Evolutionary conservation across 2,888 invertebrate genomes (phyloP), one percentile per base, ranked within the genome.

Genomic region (Onthophagus sagittarius): DNA sequence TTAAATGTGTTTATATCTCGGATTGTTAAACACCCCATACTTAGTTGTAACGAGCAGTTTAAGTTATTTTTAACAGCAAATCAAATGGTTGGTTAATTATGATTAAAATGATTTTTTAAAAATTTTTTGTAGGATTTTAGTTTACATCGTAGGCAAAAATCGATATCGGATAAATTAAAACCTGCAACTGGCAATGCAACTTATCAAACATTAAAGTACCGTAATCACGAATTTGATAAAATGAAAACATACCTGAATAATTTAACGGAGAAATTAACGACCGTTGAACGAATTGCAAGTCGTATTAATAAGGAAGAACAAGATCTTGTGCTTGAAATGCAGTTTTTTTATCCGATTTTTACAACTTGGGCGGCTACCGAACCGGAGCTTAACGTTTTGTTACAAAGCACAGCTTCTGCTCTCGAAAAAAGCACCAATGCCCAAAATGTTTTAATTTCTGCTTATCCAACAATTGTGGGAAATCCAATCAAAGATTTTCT

Each of bases 11-110:
- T 92, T 82, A 85, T 92, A 70, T 88, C 88, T 73, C 85, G 92
- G 76, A 83, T 92, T 7, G 88, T 89, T n/a, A 88, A 90, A 79
- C 92, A 92, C 84, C 92, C 92, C 0, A 90, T 92, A 72, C 84
- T 92, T 64, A 91, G 91, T 75, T 91, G 89, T 80, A 90, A 91
- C 80, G 88, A 89, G 79, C 88, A 88, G 83, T 86, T 92, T 72
- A 87, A 89, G 77, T 84, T 89, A 69, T 93, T 93, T 82, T 86
- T 93, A 64, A 91, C 91, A 32, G 88, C 90, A 0, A 90, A 90
- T 82, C 89, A 90, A 75, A 86, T 89, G 67, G 92, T 89, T 85
- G 84, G 87, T 85, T 23, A 23, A 7, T 9, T 11, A 9, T 53
- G 1, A 53, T 11, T 53, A 53, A 53, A 15, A 15, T 5, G 11